phyloP scores from a whole-genome alignment of 2,113 vertebrate species.

The Fulmarus glacialis region DNA sequence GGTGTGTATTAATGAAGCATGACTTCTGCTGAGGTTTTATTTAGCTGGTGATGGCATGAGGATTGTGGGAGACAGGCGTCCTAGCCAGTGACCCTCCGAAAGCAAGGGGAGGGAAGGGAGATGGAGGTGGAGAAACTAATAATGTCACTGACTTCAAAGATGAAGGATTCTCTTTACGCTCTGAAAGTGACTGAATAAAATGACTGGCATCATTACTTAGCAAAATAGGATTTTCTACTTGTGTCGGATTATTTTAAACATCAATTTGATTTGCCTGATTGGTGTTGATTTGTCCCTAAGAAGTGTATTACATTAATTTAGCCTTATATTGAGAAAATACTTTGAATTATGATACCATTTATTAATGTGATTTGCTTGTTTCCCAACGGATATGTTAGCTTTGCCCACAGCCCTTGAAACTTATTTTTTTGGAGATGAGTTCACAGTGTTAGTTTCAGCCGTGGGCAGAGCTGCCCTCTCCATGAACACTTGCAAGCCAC shows the following conservation, averaged over 20 bases:
- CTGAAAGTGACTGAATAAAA: slow-evolving; percentile 1
- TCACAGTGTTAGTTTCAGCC: background rate
- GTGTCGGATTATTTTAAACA: background rate
- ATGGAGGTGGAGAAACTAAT: background rate
- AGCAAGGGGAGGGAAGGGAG: background rate
- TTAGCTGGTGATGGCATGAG: background rate
- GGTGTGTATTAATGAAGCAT: background rate
- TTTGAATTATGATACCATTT: background rate
- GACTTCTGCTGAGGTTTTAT: background rate
- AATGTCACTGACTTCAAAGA: background rate
- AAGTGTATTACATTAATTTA: background rate
- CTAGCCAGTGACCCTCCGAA: background rate
- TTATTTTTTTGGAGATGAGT: background rate
- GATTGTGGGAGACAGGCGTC: background rate
- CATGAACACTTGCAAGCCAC: background rate
- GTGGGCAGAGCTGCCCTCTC: background rate
- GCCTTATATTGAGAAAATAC: background rate
- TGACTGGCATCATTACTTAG: background rate
- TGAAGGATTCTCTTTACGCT: background rate
- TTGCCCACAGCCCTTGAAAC: background rate
- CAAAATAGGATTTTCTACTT: slow-evolving; percentile 7
- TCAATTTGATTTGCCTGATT: background rate
- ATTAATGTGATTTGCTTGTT: background rate
- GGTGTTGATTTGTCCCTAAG: background rate
- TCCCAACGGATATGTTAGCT: background rate